A percentile compares a stretch with the other conserved stretches of the same genome.
Evolutionary conservation across 2,888 invertebrate species (phyloP).

Genomic region (Zygothrica quintamaculata): DNA sequence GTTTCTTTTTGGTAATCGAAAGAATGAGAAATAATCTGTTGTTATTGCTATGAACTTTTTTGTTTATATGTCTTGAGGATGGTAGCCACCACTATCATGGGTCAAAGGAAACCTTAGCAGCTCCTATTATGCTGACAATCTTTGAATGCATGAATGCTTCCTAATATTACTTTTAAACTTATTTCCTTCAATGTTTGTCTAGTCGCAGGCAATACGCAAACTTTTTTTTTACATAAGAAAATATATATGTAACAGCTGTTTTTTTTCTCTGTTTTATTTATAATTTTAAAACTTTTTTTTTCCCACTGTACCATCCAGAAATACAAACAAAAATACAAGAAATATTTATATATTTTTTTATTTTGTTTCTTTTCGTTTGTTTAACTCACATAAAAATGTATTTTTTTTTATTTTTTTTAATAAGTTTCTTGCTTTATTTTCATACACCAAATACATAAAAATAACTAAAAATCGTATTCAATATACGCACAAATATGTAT

Average conservation of each 20-base stretch:
- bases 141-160: too few species aligned
- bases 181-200: too few species aligned
- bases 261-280: too few species aligned
- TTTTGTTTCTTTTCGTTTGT: constrained; percentile 47
- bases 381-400: constrained; percentile 75
- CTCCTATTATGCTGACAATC: too few species aligned
- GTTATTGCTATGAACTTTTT: too few species aligned
- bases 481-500: constrained; percentile 47
- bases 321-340: constrained; percentile 45
- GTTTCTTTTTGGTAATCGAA: too few species aligned
- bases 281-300: background rate
- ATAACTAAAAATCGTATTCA: constrained; percentile 52
- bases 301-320: constrained; percentile 25
- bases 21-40: too few species aligned
- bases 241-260: background rate
- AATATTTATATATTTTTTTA: constrained; percentile 16
- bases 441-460: constrained; percentile 51
- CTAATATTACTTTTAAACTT: too few species aligned
- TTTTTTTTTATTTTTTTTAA: too few species aligned
- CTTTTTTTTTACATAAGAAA: background rate
- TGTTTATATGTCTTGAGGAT: too few species aligned
- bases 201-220: background rate
- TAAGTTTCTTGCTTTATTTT: constrained; percentile 67
- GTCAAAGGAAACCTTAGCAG: too few species aligned
- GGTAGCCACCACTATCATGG: too few species aligned